These are phyloP conservation scores for Odobenus rosmarus DNA, from an alignment of 2,113 vertebrate genomes.

Conservation along the genomic window DNA sequence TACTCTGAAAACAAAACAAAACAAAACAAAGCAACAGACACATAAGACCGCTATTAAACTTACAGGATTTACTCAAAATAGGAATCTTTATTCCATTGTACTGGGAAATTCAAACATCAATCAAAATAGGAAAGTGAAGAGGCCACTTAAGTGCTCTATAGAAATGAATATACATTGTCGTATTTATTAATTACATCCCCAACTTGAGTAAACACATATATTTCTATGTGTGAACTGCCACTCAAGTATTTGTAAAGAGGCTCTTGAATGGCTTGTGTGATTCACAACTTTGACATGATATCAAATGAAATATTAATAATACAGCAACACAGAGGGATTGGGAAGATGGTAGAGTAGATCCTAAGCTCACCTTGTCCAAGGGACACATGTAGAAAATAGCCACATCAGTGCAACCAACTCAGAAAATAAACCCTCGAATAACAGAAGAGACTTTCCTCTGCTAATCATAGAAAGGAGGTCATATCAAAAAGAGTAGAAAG, in stretches of 20 bases:
- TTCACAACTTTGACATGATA: not conserved
- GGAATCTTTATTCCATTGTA: not conserved
- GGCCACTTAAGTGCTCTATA: not conserved
- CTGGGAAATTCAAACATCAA: not conserved
- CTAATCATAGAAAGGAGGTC: not conserved
- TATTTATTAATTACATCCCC: not conserved
- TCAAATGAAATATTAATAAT: not conserved
- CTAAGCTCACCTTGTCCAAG: not conserved
- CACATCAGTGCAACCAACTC: not conserved
- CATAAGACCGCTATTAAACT: not conserved
- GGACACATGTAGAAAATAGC: not conserved
- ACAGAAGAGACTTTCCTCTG: not conserved
- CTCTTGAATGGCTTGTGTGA: not conserved
- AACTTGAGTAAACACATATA: conserved; percentile 39
- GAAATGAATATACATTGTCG: not conserved
- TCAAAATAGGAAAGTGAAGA: not conserved
- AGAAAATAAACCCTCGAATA: not conserved
- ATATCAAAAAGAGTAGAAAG: not conserved
- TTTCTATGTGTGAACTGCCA: conserved; percentile 17
- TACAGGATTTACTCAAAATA: not conserved
- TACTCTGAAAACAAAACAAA: not conserved
- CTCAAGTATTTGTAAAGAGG: conserved; percentile 8
- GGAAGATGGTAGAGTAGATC: not conserved
- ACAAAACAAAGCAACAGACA: not conserved
- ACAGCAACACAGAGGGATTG: not conserved